A percentile compares a stretch with the other conserved stretches of the same genome.
Evolutionary conservation across 2,113 vertebrate genomes (phyloP).

Genomic region (Nibea coibor): DNA sequence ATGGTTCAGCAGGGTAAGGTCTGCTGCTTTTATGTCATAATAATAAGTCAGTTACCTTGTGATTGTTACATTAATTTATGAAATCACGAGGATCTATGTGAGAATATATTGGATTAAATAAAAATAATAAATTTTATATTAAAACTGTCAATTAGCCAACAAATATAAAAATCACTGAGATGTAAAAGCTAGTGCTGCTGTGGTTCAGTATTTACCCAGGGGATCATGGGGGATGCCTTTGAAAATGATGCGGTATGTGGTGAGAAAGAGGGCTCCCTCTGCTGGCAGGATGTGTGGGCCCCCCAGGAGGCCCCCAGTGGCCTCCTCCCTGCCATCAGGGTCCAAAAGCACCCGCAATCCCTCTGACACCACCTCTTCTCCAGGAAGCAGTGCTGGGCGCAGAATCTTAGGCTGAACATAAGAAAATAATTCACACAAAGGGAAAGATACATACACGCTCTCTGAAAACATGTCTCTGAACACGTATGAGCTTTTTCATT

Average conservation of each 20-base stretch:
- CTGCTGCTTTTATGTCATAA: neutral
- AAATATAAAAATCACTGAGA: neutral
- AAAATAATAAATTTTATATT: neutral
- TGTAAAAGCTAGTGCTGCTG: neutral
- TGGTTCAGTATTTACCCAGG: slow-evolving; percentile 83
- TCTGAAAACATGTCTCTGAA: neutral
- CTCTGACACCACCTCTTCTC: slow-evolving; percentile 95
- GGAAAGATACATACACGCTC: slow-evolving; percentile 3
- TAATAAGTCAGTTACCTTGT: neutral
- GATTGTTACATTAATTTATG: neutral
- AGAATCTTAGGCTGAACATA: slow-evolving; percentile 93
- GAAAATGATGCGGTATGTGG: slow-evolving; percentile 97
- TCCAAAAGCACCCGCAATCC: slow-evolving; percentile 95
- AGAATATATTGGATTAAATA: neutral
- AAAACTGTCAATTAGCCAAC: neutral
- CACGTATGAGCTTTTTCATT: slow-evolving; percentile 2
- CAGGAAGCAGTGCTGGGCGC: slow-evolving; percentile 92
- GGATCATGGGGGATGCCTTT: slow-evolving; percentile 96
- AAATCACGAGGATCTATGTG: neutral
- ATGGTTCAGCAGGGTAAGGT: neutral
- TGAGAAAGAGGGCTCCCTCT: slow-evolving; percentile 98
- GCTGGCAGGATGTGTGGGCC: slow-evolving; percentile 97
- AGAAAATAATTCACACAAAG: slow-evolving; percentile 14
- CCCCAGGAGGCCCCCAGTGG: slow-evolving; percentile 92
- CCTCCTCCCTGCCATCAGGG: slow-evolving; percentile 95